Evolutionary conservation across 2,113 vertebrate species (phyloP), one percentile per base, ranked within the genome.

Genomic region (Malurus elegans): DNA sequence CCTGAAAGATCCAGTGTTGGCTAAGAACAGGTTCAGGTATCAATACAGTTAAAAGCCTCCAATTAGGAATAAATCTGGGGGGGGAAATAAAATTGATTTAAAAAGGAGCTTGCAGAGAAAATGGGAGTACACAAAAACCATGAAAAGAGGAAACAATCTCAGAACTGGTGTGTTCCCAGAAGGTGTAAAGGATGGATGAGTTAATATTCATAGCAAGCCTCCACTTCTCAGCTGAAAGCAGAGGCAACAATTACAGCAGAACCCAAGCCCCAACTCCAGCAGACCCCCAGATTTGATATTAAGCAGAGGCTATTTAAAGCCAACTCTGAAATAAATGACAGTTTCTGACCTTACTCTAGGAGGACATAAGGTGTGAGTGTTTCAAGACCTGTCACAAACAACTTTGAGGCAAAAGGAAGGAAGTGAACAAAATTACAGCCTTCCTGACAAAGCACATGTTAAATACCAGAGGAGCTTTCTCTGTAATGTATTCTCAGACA

Each of bases 311-410:
- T 80, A 83, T 90, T 92, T 12, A 83, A 67, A 90, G 86, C 47
- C 2, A 20, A 14, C 48, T 73, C 88, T 86, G 60, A 78, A 88
- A 96, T 90, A 92, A 95, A 94, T 88, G 91, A 83, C 88, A 92
- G 67, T 71, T 94, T 92, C 79, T 93, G 94, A 96, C 95, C 94
- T 97, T 88, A 73, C 58, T 83, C 88, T 9, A 71, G 82, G 72
- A 94, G 94, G 94, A 95, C 96, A 74, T n/a, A 19, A 95, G 88
- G 96, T 92, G 82, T 85, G 73, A 94, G 92, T n/a, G 67, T 83
- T 94, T 93, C 92, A 92, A 93, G 96, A 92, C 88, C 92, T 95
- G 94, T 96, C 96, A 96, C 95, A 94, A 96, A 93, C 90, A 96
- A 94, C 92, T 90, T 86, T 29, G 73, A 88, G 91, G 94, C 74